A percentile compares a stretch with the other conserved stretches of the same genome.
Conservation (phyloP, 2,888 invertebrate genomes). For the Lingula anatina region DNA sequence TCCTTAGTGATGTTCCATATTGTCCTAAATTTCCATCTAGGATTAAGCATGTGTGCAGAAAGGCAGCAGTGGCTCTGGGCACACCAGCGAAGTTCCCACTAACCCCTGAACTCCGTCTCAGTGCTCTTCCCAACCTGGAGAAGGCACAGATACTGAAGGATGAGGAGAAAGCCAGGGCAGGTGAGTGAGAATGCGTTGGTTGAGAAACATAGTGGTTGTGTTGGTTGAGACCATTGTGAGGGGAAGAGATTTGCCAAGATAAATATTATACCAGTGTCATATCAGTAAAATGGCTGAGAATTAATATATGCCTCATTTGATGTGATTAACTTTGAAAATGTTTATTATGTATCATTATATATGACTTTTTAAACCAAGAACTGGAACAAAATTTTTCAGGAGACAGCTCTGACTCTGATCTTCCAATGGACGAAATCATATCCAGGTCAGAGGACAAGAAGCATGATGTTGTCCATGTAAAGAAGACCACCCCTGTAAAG, state of each 20-base stretch:
- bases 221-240: too few relatives aligned
- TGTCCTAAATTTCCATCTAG: too few relatives aligned
- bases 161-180: conserved; percentile 23
- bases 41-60: conserved; percentile 90
- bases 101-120: conserved; percentile 28
- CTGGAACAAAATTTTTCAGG: background rate
- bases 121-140: conserved; percentile 48
- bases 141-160: conserved; percentile 35
- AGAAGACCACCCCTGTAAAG: conserved; percentile 16
- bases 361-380: too few relatives aligned
- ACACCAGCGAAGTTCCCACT: conserved; percentile 76
- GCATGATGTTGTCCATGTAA: conserved; percentile 13
- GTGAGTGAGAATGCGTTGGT: too few relatives aligned
- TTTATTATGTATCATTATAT: too few relatives aligned
- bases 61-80: conserved; percentile 85
- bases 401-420: conserved; percentile 29
- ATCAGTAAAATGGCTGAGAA: too few relatives aligned
- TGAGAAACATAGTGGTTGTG: too few relatives aligned
- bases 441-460: conserved; percentile 18
- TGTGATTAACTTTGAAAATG: too few relatives aligned
- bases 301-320: too few relatives aligned
- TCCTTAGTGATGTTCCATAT: too few relatives aligned
- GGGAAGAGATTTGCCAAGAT: too few relatives aligned
- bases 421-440: conserved; percentile 31
- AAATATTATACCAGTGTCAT: too few relatives aligned